phyloP scores from a whole-genome alignment of 2,113 vertebrate species.

The Monopterus albus region DNA sequence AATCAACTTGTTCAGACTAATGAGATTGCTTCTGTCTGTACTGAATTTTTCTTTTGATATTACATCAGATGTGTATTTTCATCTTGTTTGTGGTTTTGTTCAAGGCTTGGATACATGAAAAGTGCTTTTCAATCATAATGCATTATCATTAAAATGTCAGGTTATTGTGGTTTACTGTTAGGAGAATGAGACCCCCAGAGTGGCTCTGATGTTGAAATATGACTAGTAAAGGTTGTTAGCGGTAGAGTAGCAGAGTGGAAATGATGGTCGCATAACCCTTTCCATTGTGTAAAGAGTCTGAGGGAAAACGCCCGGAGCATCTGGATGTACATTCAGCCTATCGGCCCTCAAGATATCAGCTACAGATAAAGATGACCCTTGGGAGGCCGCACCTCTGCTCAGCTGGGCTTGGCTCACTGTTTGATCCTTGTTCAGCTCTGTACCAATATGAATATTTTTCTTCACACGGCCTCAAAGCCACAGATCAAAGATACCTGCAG shows the following conservation, averaged over 20 bases:
- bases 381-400: conserved; percentile 4
- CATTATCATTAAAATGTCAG: neutral
- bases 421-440: conserved; percentile 36
- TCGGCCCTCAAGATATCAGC: neutral
- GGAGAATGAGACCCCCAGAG: neutral
- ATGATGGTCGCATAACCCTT: neutral
- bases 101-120: neutral
- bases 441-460: conserved; percentile 21
- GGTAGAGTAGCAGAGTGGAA: too few relatives aligned
- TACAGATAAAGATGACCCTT: conserved; percentile 4
- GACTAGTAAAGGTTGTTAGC: too few relatives aligned
- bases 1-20: too few relatives aligned
- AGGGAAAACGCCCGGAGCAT: conserved; percentile 10
- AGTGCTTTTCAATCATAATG: neutral
- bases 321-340: conserved; percentile 19
- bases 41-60: too few relatives aligned
- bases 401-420: conserved; percentile 1
- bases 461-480: conserved; percentile 48
- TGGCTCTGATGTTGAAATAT: neutral
- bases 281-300: neutral
- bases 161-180: neutral
- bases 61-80: too few relatives aligned
- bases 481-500: conserved; percentile 37
- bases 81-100: too few relatives aligned
- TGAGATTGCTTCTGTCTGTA: too few relatives aligned